Base-by-base conservation (phyloP, 2,797 vertebrate species). In the Tachyglossus aculeatus region DNA sequence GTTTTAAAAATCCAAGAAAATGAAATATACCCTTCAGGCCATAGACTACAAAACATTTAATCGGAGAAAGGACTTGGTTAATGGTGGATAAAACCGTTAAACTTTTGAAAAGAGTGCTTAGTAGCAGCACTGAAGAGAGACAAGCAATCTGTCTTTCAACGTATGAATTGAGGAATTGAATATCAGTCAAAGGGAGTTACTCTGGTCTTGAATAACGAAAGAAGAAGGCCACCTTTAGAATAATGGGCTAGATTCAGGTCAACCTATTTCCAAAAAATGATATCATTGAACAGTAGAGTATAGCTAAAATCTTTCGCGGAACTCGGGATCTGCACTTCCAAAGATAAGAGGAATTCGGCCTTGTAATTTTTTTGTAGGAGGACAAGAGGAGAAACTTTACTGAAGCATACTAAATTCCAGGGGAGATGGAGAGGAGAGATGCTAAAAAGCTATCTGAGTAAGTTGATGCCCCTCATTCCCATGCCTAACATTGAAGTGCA, bases 141-240 rank as follows among this genome's bases (percentile, higher is more conserved):
- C 16, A 57, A 65, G 37, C 18, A 15, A 7, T 44, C 6, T 43
- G 19, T 31, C 29, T 47, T 45, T 24, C 64, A 18, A 40, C 44
- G 13, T 65, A 56, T 38, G 22, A 68, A 55, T 43, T 40, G 54
- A 76, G 77, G 64, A 39, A 12, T 22, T 55, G 10, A 67, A 7
- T 52, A 24, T 24, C 16, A 53, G 27, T 43, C 39, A 75, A 65
- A 67, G 59, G 19, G 18, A 67, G 41, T 50, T 15, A 54, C 21
- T 53, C 10, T 53, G 60, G 33, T 32, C 31, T 60, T 34, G 60
- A 58, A 47, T 44, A 63, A 69, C 21, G 18, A 31, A 78, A 25
- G 37, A 34, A 5, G 18, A 45, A 43, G 12, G 10, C 12, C 13
- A 9, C 44, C 27, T 71, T 9, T 54, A 64, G 61, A 58, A 44